phyloP scores from a whole-genome alignment of 2,888 invertebrate species.

The Alloplasta piceator region DNA sequence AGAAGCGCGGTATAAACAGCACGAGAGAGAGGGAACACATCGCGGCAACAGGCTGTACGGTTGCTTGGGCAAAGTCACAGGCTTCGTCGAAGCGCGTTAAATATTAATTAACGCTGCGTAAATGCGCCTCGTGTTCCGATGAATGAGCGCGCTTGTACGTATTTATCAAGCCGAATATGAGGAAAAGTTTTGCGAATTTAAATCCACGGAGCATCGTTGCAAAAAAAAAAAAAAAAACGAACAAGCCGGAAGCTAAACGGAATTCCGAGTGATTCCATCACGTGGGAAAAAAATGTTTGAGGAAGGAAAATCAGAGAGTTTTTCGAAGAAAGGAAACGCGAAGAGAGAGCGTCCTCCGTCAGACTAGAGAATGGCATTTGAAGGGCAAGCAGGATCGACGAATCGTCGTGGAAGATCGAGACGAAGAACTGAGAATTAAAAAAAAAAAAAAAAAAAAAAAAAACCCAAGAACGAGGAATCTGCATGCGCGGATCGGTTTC shows the following conservation, averaged over 20 bases:
- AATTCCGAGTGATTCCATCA: slow-evolving; percentile 36
- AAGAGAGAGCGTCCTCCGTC: slow-evolving; percentile 10
- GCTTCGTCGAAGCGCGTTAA: slow-evolving; percentile 77
- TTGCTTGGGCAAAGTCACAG: slow-evolving; percentile 70
- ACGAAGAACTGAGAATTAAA: slow-evolving; percentile 2
- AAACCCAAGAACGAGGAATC: slow-evolving; percentile 64
- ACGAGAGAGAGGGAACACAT: neutral
- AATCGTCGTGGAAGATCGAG: slow-evolving; percentile 53
- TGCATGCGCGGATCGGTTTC: slow-evolving; percentile 72
- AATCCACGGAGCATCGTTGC: neutral
- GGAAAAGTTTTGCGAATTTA: slow-evolving; percentile 5
- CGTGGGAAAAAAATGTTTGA: neutral
- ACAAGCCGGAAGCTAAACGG: slow-evolving; percentile 3
- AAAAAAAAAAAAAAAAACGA: too few species aligned
- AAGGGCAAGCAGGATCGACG: slow-evolving; percentile 56
- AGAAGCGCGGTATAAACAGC: too few species aligned
- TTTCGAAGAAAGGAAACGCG: slow-evolving; percentile 24
- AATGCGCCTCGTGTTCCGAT: slow-evolving; percentile 68
- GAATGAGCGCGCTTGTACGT: slow-evolving; percentile 18
- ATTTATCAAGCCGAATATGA: slow-evolving; percentile 10
- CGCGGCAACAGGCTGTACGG: slow-evolving; percentile 36
- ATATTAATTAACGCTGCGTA: slow-evolving; percentile 74
- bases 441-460: slow-evolving; percentile 3
- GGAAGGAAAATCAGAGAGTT: neutral
- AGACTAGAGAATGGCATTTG: slow-evolving; percentile 20